Evolutionary conservation across 2,888 invertebrate species (phyloP), one percentile per base, ranked within the genome.

Genomic region (Sinopyrophorus schimmeli): DNA sequence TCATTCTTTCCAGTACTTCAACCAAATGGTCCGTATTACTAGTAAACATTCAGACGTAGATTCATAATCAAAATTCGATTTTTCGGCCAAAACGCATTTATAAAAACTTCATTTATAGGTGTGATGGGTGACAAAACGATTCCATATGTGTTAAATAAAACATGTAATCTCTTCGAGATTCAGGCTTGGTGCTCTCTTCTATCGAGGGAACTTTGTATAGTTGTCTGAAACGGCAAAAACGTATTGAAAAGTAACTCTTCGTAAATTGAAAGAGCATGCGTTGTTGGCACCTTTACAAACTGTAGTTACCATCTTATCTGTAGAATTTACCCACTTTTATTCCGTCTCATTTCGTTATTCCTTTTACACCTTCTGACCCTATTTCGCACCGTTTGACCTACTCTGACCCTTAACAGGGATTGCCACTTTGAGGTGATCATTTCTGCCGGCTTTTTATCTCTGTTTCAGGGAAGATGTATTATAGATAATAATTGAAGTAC

Each of bases 261-360:
- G 48, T 53, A 59, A 59, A 59, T 59, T 59, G 58, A 57, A 59
- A 59, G 55, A 34, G 40, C 39, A 39, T 27, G 37, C 40, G 49
- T 34, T 53, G 49, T 40, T 30, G 31, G 21, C 28, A 30, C 35
- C 41, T 31, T 34, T 35, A 20, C 34, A 50, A 49, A 34, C 17
- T 28, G 20, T 31, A 37, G 47, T 43, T 51, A 50, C 32, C 57
- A 44, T 53, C 54, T 56, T 58, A 58, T 58, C 55, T 53, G 50
- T 35, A 46, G 32, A 48, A 42, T 41, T 47, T 35, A n/a, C n/a
- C n/a, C n/a, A n/a, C n/a, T n/a, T n/a, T n/a, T n/a, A n/a, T 54
- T 54, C 54, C 54, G 52, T 54, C 53, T 57, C 54, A 52, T 55
- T 58, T 51, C 54, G 46, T 43, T 50, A 37, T 30, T 50, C 47